Evolutionary conservation across 2,113 vertebrate species (phyloP), one percentile per base, ranked within the genome.

Genomic region (Actenoides hombroni): DNA sequence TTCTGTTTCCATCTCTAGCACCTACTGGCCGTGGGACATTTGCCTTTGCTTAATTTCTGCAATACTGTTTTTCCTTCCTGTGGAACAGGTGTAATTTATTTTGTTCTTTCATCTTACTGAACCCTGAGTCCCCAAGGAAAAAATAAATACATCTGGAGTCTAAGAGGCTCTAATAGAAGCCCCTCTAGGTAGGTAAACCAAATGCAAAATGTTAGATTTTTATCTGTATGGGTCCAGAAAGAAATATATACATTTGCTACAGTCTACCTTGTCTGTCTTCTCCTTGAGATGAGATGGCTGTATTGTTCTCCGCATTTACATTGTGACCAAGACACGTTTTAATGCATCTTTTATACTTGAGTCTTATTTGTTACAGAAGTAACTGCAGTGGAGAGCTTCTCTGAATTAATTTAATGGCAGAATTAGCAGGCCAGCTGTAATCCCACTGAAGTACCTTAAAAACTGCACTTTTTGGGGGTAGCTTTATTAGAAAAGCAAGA

Each of bases 331-430:
- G 85, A 84, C 86, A 90, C 60, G 3, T 96, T 92, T 94, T 94
- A 94, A 95, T 96, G 86, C 92, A 95, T 96, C 92, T 94, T 95
- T 90, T 94, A 68, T 93, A 81, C 92, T 92, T 39, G 64, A 92
- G 37, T 78, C 90, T 95, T 94, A 93, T 95, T 96, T 97, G 93
- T 96, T 96, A 83, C 93, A 88, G 90, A 95, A 94, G 82, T 74
- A 92, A 90, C 95, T 94, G 95, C 94, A 96, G 84, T 91, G 87
- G 82, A 95, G 96, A 96, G 90, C 93, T 91, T 95, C 95, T 91
- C 93, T 92, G 95, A 93, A 97, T 95, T 96, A 97, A 96, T 95
- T 94, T 95, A 96, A 97, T 95, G 70, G 79, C 90, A 95, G 93
- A 95, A 97, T 95, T 96, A 94, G 82, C 89, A 95, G 94, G 70